These are phyloP conservation scores for Loripinus fragilis DNA, from an alignment of 2,888 invertebrate genomes.

Conservation along the genomic window DNA sequence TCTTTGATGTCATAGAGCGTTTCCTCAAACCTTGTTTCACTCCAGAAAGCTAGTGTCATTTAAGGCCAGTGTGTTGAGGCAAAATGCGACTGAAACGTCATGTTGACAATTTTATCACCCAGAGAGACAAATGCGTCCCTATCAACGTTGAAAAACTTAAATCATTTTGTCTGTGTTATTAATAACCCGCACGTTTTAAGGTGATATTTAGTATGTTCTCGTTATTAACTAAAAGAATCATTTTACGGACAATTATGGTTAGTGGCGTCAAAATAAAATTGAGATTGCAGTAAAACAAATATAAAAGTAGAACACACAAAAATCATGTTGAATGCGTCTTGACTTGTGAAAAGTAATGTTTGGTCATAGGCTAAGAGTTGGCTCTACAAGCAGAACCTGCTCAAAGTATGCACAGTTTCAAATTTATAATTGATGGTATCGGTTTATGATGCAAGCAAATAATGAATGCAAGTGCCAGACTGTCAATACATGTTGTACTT, in stretches of 20 bases:
- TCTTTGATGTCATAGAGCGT: conserved; percentile 16
- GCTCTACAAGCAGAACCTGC: too few species aligned
- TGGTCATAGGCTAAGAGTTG: too few species aligned
- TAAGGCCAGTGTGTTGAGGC: conserved; percentile 7
- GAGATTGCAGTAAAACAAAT: conserved; percentile 11
- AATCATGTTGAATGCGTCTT: too few species aligned
- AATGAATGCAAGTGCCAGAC: too few species aligned
- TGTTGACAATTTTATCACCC: conserved; percentile 18
- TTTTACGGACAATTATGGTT: conserved; percentile 14
- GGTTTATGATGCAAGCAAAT: too few species aligned
- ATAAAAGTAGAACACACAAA: conserved; percentile 8
- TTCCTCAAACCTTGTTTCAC: conserved; percentile 16
- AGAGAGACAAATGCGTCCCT: conserved; percentile 17
- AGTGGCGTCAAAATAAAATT: conserved; percentile 8
- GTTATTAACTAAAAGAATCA: conserved; percentile 18
- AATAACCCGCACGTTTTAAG: conserved; percentile 16
- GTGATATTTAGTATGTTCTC: conserved; percentile 18
- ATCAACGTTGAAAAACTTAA: conserved; percentile 18
- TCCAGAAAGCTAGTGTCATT: conserved; percentile 12
- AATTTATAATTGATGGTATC: too few species aligned
- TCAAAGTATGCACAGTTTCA: too few species aligned
- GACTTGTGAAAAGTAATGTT: too few species aligned
- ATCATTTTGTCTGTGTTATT: conserved; percentile 15
- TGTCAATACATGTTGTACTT: too few species aligned
- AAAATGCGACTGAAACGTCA: conserved; percentile 16